Evolutionary conservation across 2,113 vertebrate species (phyloP), one percentile per base, ranked within the genome.

Genomic region (Hippocampus guttulatus): DNA sequence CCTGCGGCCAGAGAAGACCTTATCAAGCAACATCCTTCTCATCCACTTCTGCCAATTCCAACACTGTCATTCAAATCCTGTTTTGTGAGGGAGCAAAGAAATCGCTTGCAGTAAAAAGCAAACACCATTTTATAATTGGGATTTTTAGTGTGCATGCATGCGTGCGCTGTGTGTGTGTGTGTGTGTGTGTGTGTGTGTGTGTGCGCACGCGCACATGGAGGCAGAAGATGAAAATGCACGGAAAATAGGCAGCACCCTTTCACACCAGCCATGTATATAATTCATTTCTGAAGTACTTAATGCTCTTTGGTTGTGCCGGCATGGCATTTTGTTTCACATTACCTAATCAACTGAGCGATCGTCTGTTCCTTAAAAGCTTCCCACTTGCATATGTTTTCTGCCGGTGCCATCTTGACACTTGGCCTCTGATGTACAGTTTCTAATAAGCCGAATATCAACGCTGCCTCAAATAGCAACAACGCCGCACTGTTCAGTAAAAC

Each of bases 31-130:
- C 75, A 82, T 88, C 80, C 85, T 88, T 88, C 88, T 89, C 84
- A 52, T 89, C 89, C 89, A 87, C 90, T 85, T 93, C 91, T 94
- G 94, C 94, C 95, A 92, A 79, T 90, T 93, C 88, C 80, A 75
- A 80, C 76, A 9, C 74, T 86, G 88, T 88, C 88, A 89, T 80
- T 90, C 88, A 88, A 81, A 85, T 81, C 75, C 68, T 57, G 0
- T 81, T 93, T 91, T 89, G 76, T 66, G 74, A 87, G 68, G 80
- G 80, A 58, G 74, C 77, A 45, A 14, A 45, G 43, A 6, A 33
- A 33, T 33, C 33, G 33, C 8, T 52, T 27, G 49, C 76, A 78
- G 67, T 49, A 30, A 54, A 21, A 14, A 70, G 52, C 60, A 76
- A 77, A 70, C 45, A 16, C 0, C 25, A 23, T 11, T 40, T 76